phyloP scores from a whole-genome alignment of 2,888 invertebrate genomes.

The Brachyopa scutellaris region DNA sequence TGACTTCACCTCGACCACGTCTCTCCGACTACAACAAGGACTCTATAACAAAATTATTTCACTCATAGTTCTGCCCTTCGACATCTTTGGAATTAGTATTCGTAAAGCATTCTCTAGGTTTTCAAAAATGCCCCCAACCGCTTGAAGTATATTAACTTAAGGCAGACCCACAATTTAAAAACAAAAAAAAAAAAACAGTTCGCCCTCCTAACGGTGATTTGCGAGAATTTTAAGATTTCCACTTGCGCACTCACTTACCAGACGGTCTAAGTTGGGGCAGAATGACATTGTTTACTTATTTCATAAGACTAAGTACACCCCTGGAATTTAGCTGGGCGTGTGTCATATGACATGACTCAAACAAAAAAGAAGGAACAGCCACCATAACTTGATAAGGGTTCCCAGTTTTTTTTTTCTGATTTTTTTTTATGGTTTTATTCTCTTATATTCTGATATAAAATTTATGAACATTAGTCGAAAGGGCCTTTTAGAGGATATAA shows the following conservation, averaged over 20 bases:
- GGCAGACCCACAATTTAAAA: background rate
- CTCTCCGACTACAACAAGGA: no score
- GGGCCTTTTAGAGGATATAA: conserved; percentile 62
- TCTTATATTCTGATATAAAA: conserved; percentile 50
- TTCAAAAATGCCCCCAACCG: conserved; percentile 5
- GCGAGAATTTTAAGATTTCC: conserved; percentile 20
- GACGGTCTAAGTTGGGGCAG: background rate
- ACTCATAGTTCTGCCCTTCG: conserved; percentile 12
- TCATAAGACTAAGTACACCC: conserved; percentile 48
- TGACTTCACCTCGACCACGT: background rate
- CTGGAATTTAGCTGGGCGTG: background rate
- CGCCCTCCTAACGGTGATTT: conserved; percentile 11
- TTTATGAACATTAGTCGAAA: conserved; percentile 59
- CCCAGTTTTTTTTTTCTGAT: conserved; percentile 5
- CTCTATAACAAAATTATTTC: background rate
- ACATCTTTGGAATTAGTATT: conserved; percentile 45
- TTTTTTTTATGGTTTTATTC: conserved; percentile 18
- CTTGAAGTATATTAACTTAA: conserved; percentile 36
- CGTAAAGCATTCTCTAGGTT: conserved; percentile 11
- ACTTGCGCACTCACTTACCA: conserved; percentile 1
- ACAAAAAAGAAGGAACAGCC: conserved; percentile 18
- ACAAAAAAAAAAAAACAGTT: no score
- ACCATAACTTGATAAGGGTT: conserved; percentile 56
- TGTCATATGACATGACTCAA: background rate
- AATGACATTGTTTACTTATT: conserved; percentile 56